phyloP scores from a whole-genome alignment of 2,888 invertebrate genomes.

The Eupithecia inturbata region DNA sequence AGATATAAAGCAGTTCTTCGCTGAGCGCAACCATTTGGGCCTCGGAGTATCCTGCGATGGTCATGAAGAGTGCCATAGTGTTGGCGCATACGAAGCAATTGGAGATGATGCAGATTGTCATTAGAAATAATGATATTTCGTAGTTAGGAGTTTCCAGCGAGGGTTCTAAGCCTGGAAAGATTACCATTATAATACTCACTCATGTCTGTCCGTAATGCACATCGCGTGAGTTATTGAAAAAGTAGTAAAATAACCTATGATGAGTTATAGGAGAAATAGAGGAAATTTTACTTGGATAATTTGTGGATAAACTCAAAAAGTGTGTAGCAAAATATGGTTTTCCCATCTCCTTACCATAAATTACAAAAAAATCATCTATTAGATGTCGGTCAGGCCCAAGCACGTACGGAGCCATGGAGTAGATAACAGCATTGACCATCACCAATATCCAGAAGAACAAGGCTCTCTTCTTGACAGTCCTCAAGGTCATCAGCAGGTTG shows the following conservation, averaged over 20 bases:
- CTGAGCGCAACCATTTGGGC: constrained; percentile 2
- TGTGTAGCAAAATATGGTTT: neutral
- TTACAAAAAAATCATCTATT: neutral
- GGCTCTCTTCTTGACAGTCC: constrained; percentile 9
- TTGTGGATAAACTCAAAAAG: neutral
- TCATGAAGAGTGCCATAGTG: constrained; percentile 3
- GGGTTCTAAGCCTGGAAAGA: constrained; percentile 6
- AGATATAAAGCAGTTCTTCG: neutral
- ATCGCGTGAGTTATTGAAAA: neutral
- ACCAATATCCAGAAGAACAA: neutral
- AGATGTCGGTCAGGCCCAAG: neutral
- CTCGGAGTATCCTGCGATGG: neutral
- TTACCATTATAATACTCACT: neutral
- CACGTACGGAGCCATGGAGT: neutral
- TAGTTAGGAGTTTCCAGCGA: constrained; percentile 6
- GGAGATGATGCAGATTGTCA: neutral
- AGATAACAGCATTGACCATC: neutral
- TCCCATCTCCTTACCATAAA: constrained; percentile 4
- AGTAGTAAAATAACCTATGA: too few relatives aligned
- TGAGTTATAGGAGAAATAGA: too few relatives aligned
- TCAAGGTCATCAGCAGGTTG: neutral
- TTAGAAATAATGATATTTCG: neutral
- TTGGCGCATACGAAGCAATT: constrained; percentile 6
- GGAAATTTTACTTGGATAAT: too few relatives aligned
- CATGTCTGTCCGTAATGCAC: neutral